Evolutionary conservation across 2,888 invertebrate species (phyloP), one percentile per base, ranked within the genome.

Genomic region (Nomada ruficornis): DNA sequence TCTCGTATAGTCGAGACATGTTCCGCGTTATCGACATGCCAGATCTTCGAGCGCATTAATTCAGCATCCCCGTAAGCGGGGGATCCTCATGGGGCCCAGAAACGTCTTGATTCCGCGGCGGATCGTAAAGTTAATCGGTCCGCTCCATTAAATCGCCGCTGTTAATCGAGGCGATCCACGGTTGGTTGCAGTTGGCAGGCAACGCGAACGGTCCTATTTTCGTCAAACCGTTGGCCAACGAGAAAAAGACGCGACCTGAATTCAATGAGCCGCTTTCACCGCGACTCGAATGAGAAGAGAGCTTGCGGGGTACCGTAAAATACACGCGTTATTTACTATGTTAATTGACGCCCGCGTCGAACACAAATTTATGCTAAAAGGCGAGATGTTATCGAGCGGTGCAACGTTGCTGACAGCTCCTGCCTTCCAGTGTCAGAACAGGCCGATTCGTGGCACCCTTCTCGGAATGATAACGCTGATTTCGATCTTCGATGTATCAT

Each of bases 341-440:
- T 91, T 92, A 92, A 92, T 92, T 91, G 91, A 90, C 89, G 89
- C 89, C 88, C 89, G 89, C 91, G 92, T 91, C 90, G 90, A 91
- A 90, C 89, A 90, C 90, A 90, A 92, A 91, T 92, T 92, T 92
- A 92, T 91, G 91, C 91, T 91, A 92, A 92, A 91, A 89, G 90
- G 89, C 84, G 82, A 89, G 92, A 92, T 92, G 88, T 78, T 91
- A 92, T 92, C 92, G 88, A 75, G 79, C 68, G 57, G 77, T 59
- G 59, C 64, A 74, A 57, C 79, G 77, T 85, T 81, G 90, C 87
- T 89, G 91, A 90, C 90, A 90, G 89, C 79, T 89, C 80, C 79
- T 88, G 82, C 89, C 88, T 88, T 78, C 84, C 80, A 73, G 82
- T 83, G 63, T 63, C 73, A 64, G 65, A 52, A 67, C 75, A 60